Base-by-base conservation (phyloP, 2,797 vertebrate species). In the Sphaeramia orbicularis region DNA sequence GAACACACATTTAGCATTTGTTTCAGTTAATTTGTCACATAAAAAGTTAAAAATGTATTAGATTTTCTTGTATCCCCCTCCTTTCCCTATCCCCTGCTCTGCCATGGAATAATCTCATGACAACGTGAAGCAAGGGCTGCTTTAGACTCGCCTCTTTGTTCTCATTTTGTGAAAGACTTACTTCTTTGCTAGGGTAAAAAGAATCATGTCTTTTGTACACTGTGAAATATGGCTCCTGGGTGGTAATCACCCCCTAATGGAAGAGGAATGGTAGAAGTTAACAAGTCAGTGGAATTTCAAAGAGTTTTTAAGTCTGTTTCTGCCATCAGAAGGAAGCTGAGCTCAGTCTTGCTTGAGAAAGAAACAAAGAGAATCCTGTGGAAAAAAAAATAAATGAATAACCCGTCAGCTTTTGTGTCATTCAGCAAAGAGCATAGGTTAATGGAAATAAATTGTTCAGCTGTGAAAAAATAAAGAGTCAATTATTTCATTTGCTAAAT, bases 201-300 rank as follows among this genome's bases (percentile, higher is more conserved):
- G 3, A 65, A 72, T 56, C 6, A 11, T 71, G 55, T 66, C 37
- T 82, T 80, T 80, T 89, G 64, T 70, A 37, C 57, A 74, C 73
- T 79, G 71, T 89, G 80, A 88, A 85, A 88, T 73, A 76, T 78
- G 74, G 80, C 70, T 92, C 73, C 81, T 76, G 83, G 69, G 82
- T 87, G 86, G 80, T 87, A 90, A 92, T 74, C 69, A 77, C 64
- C 80, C 81, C 51, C 77, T 83, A 85, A 90, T 87, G 71, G 74
- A 86, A 66, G 71, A 87, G 70, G 57, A 80, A 88, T 64, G 53
- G 78, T 52, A 71, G 76, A 82, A 76, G 72, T 83, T 83, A 88
- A 85, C 55, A 83, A 90, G 81, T 78, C 60, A 74, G 59, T 62
- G 52, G 64, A 56, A 82, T 47, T 55, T 73, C 68, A 76, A 77